These are phyloP conservation scores for Palythoa grandis DNA, from an alignment of 92 coral and sea anemone species.

Conservation along the genomic window DNA sequence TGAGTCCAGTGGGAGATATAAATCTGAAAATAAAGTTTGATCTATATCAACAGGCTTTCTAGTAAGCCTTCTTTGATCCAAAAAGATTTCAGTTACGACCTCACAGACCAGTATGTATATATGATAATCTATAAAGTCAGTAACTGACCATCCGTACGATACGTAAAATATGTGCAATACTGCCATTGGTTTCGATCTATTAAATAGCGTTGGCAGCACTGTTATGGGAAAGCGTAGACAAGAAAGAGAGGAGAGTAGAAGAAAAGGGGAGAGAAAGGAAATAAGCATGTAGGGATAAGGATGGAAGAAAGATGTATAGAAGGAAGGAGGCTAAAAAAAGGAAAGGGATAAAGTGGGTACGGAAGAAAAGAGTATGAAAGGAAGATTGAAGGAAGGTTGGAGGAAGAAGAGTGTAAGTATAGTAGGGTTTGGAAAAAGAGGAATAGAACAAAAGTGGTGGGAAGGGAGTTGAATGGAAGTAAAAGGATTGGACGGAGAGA, in stretches of 20 bases:
- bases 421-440: background rate
- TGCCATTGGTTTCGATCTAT: no score
- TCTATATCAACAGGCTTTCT: no score
- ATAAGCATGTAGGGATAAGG: background rate
- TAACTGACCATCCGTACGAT: no score
- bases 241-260: background rate
- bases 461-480: background rate
- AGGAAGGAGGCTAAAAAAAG: background rate
- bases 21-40: slow-evolving; percentile 50
- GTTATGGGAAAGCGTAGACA: no score
- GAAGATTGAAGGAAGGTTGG: background rate
- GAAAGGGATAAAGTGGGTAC: background rate
- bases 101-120: no score
- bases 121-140: no score
- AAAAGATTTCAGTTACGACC: no score
- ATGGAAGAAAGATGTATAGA: background rate
- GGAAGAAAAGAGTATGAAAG: background rate
- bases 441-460: background rate
- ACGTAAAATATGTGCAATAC: no score
- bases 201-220: no score
- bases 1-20: slow-evolving; percentile 88
- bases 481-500: background rate
- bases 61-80: no score
- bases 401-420: background rate
- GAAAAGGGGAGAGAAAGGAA: background rate